A percentile compares a stretch with the other conserved stretches of the same genome.
Evolutionary conservation across 30 jellyfish, hydroid and myxozoan species (phyloP).

Genomic region (Morbakka virulenta): DNA sequence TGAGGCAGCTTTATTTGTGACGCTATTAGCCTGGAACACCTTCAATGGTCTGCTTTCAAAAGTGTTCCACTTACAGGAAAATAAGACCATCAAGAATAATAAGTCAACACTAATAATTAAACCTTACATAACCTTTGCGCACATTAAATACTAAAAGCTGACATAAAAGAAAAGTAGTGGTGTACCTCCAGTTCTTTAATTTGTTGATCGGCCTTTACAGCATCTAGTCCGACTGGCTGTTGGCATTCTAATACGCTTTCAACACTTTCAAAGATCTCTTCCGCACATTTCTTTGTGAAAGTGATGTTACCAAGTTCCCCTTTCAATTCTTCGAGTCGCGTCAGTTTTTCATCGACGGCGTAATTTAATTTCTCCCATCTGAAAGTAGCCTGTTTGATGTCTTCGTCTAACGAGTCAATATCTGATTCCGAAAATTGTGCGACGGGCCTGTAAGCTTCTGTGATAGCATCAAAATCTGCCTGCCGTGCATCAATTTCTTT

Average conservation of each 20-base stretch:
- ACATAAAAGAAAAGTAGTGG: neutral
- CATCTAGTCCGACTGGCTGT: conserved; percentile 65
- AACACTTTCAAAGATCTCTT: conserved; percentile 39
- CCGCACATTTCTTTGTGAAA: no score
- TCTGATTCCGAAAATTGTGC: conserved; percentile 58
- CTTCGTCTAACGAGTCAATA: conserved; percentile 38
- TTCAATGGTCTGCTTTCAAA: no score
- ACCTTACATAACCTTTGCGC: neutral
- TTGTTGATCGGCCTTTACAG: conserved; percentile 56
- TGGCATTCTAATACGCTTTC: conserved; percentile 35
- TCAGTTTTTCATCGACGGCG: conserved; percentile 36
- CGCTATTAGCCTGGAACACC: no score
- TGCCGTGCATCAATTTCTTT: conserved; percentile 48
- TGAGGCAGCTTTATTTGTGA: no score
- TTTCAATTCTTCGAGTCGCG: conserved; percentile 38
- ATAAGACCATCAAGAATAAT: no score
- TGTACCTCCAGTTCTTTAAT: conserved; percentile 52
- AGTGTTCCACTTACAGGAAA: no score
- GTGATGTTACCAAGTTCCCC: no score
- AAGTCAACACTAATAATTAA: no score
- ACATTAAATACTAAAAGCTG: neutral
- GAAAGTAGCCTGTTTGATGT: conserved; percentile 31
- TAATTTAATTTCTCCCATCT: conserved; percentile 50
- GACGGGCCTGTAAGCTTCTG: conserved; percentile 25
- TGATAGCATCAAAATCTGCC: conserved; percentile 36